Base-by-base conservation (phyloP, 1,140 invertebrate genomes). In the Diachasmimorpha longicaudata region DNA sequence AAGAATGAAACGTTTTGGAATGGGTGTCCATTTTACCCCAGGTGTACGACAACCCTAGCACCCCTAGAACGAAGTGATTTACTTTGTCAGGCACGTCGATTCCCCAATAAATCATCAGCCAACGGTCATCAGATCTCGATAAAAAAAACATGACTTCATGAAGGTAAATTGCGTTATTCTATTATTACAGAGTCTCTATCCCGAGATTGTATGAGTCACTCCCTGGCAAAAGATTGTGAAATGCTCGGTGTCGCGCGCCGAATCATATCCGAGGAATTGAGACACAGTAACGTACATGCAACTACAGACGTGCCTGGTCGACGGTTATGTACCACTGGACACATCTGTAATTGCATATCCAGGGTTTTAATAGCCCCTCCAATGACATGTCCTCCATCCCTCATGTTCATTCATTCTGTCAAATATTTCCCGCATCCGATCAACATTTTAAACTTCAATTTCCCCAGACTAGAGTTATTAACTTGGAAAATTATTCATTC, bases 91-190 rank as follows among this genome's bases (percentile, higher is more conserved):
- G n/a, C n/a, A n/a, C n/a, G n/a, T n/a, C n/a, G n/a, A n/a, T 31
- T 6, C 31, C 31, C 31, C 31, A 6, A 31, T 6, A 31, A 42
- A 42, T 42, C 39, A 42, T 1, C 13, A 10, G 9, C 39, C 9
- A 42, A 11, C 11, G 2, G 39, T 1, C 6, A 16, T 52, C 1
- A 16, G 19, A 4, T 52, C 48, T 52, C 6, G n/a, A 52, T 19
- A 4, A 68, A 37, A 68, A 39, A 0, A 13, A 19, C 10, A 10
- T 13, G 31, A 31, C 31, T 31, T 31, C 13, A 16, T 37, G 66
- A 68, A 19, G 4, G 36, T 68, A 68, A 68, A 68, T 68, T 68
- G 66, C 58, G 58, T 68, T 39, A 37, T 37, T 68, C 25, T 68
- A 68, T 68, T 68, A 68, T 68, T 68, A 68, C 66, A 68, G 66